phyloP scores from a whole-genome alignment of 2,797 vertebrate species.

The Megalops cyprinoides region DNA sequence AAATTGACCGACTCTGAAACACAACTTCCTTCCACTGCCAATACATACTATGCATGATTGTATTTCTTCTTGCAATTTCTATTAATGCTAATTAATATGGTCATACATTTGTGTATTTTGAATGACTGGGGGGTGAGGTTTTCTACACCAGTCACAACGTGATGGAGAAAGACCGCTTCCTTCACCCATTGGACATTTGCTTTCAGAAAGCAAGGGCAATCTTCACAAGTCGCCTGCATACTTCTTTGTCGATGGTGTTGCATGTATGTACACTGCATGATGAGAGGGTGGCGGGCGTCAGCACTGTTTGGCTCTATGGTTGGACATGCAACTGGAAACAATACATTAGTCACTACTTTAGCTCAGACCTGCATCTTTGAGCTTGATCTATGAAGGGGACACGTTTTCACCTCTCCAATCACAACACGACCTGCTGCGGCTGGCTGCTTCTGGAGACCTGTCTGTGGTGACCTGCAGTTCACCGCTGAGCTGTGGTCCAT shows the following conservation, averaged over 20 bases:
- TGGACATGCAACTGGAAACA: slow-evolving; percentile 34
- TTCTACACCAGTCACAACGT: not conserved
- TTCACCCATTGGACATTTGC: slow-evolving; percentile 9
- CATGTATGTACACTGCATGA: slow-evolving; percentile 30
- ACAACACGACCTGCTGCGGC: not conserved
- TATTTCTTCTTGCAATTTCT: slow-evolving; percentile 43
- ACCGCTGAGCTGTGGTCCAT: not conserved
- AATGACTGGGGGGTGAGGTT: slow-evolving; percentile 26
- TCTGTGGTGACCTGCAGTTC: not conserved
- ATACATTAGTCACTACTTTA: slow-evolving; percentile 49
- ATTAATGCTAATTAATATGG: slow-evolving; percentile 36
- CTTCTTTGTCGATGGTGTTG: not conserved
- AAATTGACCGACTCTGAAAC: slow-evolving; percentile 12
- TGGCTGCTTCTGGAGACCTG: not conserved
- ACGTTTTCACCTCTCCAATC: slow-evolving; percentile 36
- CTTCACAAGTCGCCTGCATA: not conserved
- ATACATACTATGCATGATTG: slow-evolving; percentile 17
- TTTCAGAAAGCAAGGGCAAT: slow-evolving; percentile 13
- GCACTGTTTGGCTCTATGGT: slow-evolving; percentile 45
- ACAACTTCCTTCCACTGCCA: slow-evolving; percentile 4
- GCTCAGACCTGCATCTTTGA: slow-evolving; percentile 28
- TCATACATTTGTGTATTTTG: slow-evolving; percentile 19
- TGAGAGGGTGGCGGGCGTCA: slow-evolving; percentile 35
- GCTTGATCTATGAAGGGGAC: slow-evolving; percentile 35
- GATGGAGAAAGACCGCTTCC: not conserved